These are phyloP conservation scores for Morphnarchus princeps DNA, from an alignment of 2,113 vertebrate genomes.

Conservation along the genomic window DNA sequence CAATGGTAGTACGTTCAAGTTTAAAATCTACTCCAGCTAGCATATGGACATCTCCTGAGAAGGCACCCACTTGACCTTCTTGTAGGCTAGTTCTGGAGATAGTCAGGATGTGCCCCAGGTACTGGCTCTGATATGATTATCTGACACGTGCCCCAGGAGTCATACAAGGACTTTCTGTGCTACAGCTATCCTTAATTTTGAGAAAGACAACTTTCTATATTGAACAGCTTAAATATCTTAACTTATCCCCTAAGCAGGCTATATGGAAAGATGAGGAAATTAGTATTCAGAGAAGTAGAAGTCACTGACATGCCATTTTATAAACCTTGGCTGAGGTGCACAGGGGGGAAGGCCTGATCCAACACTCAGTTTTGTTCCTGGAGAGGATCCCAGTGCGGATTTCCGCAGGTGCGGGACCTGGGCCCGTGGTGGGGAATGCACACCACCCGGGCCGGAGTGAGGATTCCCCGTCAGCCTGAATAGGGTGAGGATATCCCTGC, in stretches of 20 bases:
- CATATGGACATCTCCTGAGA: neutral
- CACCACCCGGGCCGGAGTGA: rapidly evolving
- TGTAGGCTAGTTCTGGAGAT: neutral
- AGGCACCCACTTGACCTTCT: neutral
- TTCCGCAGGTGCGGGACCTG: rapidly evolving
- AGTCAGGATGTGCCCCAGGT: neutral
- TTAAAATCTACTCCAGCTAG: neutral
- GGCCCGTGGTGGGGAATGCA: neutral
- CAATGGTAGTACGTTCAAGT: neutral
- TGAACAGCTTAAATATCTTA: neutral
- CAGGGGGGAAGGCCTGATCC: neutral
- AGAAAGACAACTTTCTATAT: neutral
- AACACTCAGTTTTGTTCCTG: neutral
- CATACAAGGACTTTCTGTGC: neutral
- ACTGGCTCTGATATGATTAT: neutral
- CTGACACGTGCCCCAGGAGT: neutral
- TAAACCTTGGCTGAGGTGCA: neutral
- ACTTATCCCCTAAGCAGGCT: neutral
- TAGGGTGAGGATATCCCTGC: neutral
- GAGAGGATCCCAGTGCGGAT: neutral
- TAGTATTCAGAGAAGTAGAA: neutral
- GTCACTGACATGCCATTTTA: neutral
- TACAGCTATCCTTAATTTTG: neutral
- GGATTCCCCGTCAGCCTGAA: neutral
- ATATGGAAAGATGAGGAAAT: neutral